phyloP scores from a whole-genome alignment of 2,888 invertebrate species.

The Acrobasis consociella region DNA sequence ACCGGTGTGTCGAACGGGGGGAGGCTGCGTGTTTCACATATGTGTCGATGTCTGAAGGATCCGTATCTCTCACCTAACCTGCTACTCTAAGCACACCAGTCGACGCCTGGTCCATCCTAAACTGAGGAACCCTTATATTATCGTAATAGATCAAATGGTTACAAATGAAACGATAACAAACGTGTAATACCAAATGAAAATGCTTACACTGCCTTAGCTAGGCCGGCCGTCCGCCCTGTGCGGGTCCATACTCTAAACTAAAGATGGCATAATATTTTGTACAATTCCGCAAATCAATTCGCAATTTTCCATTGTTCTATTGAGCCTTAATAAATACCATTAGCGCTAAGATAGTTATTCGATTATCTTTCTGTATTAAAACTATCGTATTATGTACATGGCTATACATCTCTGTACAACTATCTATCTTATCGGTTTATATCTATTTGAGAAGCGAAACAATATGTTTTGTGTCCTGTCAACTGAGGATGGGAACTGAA shows the following conservation, averaged over 20 bases:
- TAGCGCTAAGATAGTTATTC: constrained; percentile 77
- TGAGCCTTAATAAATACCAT: constrained; percentile 75
- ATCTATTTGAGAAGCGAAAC: constrained; percentile 72
- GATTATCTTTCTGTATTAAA: constrained; percentile 76
- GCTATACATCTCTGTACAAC: constrained; percentile 78
- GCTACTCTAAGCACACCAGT: constrained; percentile 76
- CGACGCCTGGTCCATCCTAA: constrained; percentile 82
- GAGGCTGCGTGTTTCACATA: constrained; percentile 66
- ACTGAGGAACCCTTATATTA: constrained; percentile 80
- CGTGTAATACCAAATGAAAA: constrained; percentile 78
- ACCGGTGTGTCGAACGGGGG: constrained; percentile 56
- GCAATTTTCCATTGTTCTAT: constrained; percentile 67
- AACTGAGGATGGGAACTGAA: constrained; percentile 76
- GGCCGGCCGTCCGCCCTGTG: constrained; percentile 69
- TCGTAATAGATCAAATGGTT: constrained; percentile 80
- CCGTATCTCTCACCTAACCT: constrained; percentile 73
- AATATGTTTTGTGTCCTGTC: constrained; percentile 56
- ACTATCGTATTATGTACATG: constrained; percentile 78
- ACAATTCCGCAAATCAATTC: constrained; percentile 74
- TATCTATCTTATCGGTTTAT: constrained; percentile 74
- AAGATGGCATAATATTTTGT: constrained; percentile 71
- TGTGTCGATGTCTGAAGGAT: constrained; percentile 75
- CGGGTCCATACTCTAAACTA: constrained; percentile 60
- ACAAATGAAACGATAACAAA: constrained; percentile 81
- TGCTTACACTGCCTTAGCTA: constrained; percentile 82